Conservation (phyloP, 2,113 vertebrate genomes). For the Mormyrus iriodes region DNA sequence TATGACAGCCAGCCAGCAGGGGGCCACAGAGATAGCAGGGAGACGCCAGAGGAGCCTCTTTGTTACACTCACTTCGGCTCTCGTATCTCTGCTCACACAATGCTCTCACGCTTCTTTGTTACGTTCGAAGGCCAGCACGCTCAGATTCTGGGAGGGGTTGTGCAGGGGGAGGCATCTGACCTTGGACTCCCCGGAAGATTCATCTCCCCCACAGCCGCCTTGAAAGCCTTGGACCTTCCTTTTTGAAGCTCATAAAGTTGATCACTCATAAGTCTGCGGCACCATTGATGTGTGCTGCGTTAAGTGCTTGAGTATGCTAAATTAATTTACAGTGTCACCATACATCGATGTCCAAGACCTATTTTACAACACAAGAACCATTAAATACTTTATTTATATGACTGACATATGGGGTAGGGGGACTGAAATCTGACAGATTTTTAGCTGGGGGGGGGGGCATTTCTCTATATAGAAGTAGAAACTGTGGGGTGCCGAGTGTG, state of each 20-base stretch:
- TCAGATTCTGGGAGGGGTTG: not conserved
- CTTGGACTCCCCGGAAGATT: not conserved
- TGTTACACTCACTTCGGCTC: not conserved
- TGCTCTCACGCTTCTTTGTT: not conserved
- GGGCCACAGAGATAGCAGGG: slow-evolving; percentile 28
- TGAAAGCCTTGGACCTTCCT: not conserved
- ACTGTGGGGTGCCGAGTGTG: not conserved
- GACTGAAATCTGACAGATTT: not conserved
- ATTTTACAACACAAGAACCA: not conserved
- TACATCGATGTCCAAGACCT: not conserved
- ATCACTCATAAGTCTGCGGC: not conserved
- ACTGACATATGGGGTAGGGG: not conserved
- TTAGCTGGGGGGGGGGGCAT: not conserved
- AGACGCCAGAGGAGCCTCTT: not conserved
- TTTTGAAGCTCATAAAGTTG: not conserved
- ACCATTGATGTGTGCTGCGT: not conserved
- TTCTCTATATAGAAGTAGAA: not conserved
- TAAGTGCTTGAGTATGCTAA: not conserved
- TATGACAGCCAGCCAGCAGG: slow-evolving; percentile 41
- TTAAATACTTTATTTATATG: not conserved
- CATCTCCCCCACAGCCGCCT: not conserved
- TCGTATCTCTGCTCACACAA: not conserved
- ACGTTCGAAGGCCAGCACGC: not conserved
- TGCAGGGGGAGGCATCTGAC: not conserved
- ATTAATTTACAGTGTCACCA: not conserved